Evolutionary conservation across 92 coral and sea anemone species (phyloP).

Genomic region (Muricea muricata): DNA sequence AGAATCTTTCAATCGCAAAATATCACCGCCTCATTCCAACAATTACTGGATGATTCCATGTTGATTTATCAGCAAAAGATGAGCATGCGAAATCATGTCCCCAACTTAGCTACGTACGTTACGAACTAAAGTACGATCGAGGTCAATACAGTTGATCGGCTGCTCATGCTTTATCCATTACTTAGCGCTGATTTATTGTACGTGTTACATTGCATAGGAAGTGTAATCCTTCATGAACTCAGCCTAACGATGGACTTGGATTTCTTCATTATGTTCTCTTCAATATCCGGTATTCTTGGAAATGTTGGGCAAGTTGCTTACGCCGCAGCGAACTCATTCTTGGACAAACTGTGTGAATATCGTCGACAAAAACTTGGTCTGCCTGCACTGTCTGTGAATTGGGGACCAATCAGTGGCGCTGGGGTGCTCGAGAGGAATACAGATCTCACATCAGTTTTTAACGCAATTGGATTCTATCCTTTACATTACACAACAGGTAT

Average conservation of each 20-base stretch:
- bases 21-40: no score
- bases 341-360: slow-evolving; percentile 68
- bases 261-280: slow-evolving; percentile 74
- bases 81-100: no score
- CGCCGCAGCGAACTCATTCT: slow-evolving; percentile 72
- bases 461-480: slow-evolving; percentile 50
- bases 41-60: no score
- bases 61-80: no score
- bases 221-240: slow-evolving; percentile 62
- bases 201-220: no score
- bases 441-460: slow-evolving; percentile 47
- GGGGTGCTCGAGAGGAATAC: slow-evolving; percentile 64
- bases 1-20: no score
- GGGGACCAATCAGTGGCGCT: slow-evolving; percentile 72
- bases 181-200: no score
- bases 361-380: slow-evolving; percentile 62
- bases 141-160: no score
- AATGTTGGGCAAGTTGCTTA: slow-evolving; percentile 73
- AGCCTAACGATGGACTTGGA: slow-evolving; percentile 72
- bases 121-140: no score
- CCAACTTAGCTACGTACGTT: no score
- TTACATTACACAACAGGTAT: slow-evolving; percentile 69
- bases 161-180: no score
- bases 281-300: slow-evolving; percentile 68
- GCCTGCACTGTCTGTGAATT: slow-evolving; percentile 70